phyloP scores from a whole-genome alignment of 1,140 invertebrate genomes.

The Ditylenchus dipsaci region DNA sequence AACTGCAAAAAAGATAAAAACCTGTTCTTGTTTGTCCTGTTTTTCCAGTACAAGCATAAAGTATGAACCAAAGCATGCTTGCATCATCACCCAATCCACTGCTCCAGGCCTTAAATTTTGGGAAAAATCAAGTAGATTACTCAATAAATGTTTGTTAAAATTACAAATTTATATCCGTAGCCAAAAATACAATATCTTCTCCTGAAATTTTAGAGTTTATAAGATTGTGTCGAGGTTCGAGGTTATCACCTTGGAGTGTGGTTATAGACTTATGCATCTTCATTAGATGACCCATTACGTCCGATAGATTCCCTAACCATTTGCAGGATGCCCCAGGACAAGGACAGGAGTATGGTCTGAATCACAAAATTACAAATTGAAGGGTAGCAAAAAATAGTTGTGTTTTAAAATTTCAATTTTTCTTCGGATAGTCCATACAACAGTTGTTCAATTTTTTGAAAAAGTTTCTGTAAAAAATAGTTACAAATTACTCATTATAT shows the following conservation, averaged over 20 bases:
- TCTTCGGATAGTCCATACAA: no score
- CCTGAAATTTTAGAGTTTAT: conserved; percentile 59
- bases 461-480: no score
- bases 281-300: conserved; percentile 95
- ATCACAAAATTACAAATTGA: conserved; percentile 9
- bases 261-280: conserved; percentile 98
- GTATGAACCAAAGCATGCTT: conserved; percentile 95
- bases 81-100: conserved; percentile 99
- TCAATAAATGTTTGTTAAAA: not conserved
- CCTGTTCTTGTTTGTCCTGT: conserved; percentile 66
- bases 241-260: conserved; percentile 70
- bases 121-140: no score
- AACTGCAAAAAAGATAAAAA: not conserved
- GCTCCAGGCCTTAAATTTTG: conserved; percentile 67
- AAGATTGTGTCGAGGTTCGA: not conserved
- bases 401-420: no score
- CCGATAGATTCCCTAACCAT: conserved; percentile 90
- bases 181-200: conserved; percentile 98
- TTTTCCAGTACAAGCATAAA: conserved; percentile 99
- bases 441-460: no score
- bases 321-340: conserved; percentile 97
- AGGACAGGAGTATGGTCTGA: conserved; percentile 87
- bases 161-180: conserved; percentile 94
- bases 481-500: no score
- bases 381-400: no score